Conservation (phyloP, 2,888 invertebrate genomes). For the Phragmatobia fuliginosa region DNA sequence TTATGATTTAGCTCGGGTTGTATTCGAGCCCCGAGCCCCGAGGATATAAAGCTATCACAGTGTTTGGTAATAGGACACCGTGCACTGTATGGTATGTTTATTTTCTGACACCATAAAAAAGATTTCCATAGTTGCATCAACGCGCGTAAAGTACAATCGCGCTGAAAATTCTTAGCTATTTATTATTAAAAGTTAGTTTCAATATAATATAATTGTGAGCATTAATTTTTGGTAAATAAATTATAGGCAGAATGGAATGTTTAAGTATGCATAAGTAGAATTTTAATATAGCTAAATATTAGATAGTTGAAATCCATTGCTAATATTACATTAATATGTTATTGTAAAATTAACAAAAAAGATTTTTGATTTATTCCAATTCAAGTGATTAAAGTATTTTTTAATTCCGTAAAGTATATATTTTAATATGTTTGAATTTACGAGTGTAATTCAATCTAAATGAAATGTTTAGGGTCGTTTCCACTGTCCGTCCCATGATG, state of each 20-base stretch:
- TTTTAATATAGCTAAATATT: no score
- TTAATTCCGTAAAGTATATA: no score
- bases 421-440: no score
- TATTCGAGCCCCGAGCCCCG: no score
- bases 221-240: not conserved
- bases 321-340: no score
- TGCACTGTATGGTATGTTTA: constrained; percentile 43
- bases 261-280: no score
- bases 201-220: not conserved
- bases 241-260: not conserved
- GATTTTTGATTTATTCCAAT: not conserved
- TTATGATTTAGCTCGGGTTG: not conserved
- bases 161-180: not conserved
- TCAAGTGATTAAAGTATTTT: not conserved
- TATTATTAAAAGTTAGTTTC: not conserved
- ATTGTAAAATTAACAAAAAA: no score
- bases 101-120: constrained; percentile 55
- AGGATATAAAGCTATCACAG: constrained; percentile 44
- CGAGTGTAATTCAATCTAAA: not conserved
- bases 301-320: no score
- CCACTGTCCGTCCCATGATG: no score
- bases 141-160: constrained; percentile 39
- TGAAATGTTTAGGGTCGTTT: not conserved
- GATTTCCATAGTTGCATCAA: constrained; percentile 54
- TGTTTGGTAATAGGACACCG: constrained; percentile 33